Percentiles rank a stretch among this genome's conserved stretches.
Evolutionary conservation across 1,140 invertebrate species (phyloP).

Genomic region (Tetraneura akinire): DNA sequence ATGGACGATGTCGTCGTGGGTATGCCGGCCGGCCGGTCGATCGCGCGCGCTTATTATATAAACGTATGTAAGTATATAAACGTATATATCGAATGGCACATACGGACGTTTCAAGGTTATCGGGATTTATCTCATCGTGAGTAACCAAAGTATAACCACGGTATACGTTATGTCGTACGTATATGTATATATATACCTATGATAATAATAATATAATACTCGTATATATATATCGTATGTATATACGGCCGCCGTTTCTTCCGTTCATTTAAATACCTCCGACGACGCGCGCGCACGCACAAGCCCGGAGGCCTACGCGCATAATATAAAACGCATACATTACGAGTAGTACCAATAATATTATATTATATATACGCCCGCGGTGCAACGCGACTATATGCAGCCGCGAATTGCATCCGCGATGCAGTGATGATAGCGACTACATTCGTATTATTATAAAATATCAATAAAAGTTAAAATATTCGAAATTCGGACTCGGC

Average conservation of each 20-base stretch:
- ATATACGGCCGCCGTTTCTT: slow-evolving; percentile 16
- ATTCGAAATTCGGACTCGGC: no score
- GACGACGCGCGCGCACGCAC: not conserved
- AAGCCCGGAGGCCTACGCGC: not conserved
- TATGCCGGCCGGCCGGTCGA: not conserved
- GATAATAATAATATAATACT: no score
- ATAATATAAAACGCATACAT: no score
- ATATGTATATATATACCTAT: not conserved
- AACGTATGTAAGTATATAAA: no score
- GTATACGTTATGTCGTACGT: not conserved
- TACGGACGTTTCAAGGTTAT: slow-evolving; percentile 48
- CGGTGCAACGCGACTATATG: no score
- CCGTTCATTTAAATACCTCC: slow-evolving; percentile 41
- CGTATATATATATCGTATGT: not conserved
- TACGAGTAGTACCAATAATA: no score
- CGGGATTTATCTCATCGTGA: slow-evolving; percentile 43
- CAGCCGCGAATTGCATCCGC: no score
- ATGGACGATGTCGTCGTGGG: no score
- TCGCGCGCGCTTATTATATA: slow-evolving; percentile 1
- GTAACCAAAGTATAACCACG: not conserved
- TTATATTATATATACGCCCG: no score
- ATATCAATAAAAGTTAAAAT: no score
- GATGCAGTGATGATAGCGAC: no score
- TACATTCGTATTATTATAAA: no score
- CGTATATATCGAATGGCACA: slow-evolving; percentile 40